Evolutionary conservation across 37 sponge, comb jelly and placozoan genomes (phyloP), one percentile per base, ranked within the genome.

Genomic region (Oopsacas minuta): DNA sequence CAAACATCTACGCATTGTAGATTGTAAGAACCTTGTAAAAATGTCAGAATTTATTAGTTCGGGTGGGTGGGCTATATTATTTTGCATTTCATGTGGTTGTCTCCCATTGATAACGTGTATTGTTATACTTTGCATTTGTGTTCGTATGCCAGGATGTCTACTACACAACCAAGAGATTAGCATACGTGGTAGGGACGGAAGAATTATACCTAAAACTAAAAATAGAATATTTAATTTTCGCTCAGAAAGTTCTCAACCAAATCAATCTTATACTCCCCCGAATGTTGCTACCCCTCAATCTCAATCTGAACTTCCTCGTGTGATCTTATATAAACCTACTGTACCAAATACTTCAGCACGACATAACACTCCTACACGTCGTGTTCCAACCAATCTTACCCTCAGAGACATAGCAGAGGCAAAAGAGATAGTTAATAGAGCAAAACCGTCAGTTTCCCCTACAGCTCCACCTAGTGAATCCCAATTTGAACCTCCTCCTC

Each of bases 321-420:
- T 61, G 1, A 61, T 61, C 22, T 32, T 61, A 10, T 61, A 61
- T 34, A 61, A n/a, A 25, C 75, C 75, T n/a, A n/a, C 75, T n/a
- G 75, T 61, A 61, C 75, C 75, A 25, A 12, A 3, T 25, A 20
- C 75, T 61, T 7, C 75, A 61, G 1, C 20, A 10, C 75, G 75
- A 34, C 28, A 61, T 12, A 17, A 22, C 51, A 10, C 20, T 34
- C 75, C 20, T 61, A 34, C 22, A 20, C 30, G 1, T 5, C 75
- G 1, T 34, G 22, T 5, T 61, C 75, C 20, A 25, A 61, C 75
- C 30, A 10, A n/a, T 12, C 28, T 61, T n/a, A n/a, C 28, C 22
- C 75, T 61, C 7, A 61, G 75, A 61, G 75, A 61, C 30, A n/a
- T n/a, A 61, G 75, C 75, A 3, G 75, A 61, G 22, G 75, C 75